Base-by-base conservation (phyloP, 92 coral and sea anemone genomes). In the Porites divaricata region DNA sequence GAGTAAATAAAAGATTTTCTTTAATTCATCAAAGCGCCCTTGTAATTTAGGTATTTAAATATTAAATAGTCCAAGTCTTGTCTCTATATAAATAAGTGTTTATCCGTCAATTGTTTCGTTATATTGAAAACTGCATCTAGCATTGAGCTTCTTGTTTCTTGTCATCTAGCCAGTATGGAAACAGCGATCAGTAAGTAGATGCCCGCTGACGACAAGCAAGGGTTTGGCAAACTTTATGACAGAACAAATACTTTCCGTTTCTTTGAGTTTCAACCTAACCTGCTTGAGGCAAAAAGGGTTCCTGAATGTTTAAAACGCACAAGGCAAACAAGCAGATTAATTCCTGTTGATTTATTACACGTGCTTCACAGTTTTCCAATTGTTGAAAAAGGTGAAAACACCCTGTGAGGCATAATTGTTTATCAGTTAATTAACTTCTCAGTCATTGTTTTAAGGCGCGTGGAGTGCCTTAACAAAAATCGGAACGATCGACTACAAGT, bases 341-440 rank as follows among this genome's bases (percentile, higher is more conserved):
- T 15, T 45, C 14, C 41, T 13, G n/a, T 4, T 8, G 50, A 62
- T 62, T 45, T 24, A 77, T 77, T 16, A 49, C 81, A 77, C 81
- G 81, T 77, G 81, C 19, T 77, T 77, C 1, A 25, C 12, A 56
- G 63, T 41, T 26, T 61, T 75, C 57, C 23, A 26, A 57, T 6
- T 61, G 63, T 77, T 77, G 23, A 77, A 45, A 48, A 41, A 19
- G 57, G 20, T 28, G 15, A 77, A 62, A n/a, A 58, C 20, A 77
- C 63, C 63, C 17, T 61, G 45, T 15, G 25, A 8, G 21, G 16
- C 19, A 7, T n/a, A n/a, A n/a, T 75, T 56, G 24, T 26, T 15
- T 75, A 22, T 52, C 19, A 77, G 70, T 77, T 77, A 77, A 77
- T 77, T 45, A 63, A 63, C 59, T 77, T 25, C 57, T 11, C 4